Evolutionary conservation across 2,113 vertebrate genomes (phyloP), one percentile per base, ranked within the genome.

Genomic region (Pheucticus melanocephalus): DNA sequence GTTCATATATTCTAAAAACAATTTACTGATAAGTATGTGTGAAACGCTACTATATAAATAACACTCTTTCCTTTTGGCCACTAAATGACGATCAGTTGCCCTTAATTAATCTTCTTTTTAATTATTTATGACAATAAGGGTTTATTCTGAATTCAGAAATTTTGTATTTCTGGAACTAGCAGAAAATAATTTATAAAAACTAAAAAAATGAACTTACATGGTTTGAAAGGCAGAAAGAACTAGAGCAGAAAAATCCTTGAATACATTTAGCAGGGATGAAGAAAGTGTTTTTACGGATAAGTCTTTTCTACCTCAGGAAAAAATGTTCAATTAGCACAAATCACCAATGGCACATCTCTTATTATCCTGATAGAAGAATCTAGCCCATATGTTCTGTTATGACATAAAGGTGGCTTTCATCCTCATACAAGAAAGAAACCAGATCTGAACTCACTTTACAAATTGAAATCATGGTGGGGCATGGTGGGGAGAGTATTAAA

Each of bases 401-500:
- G 44, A 37, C 9, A 69, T 24, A 73, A 78, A 90, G 77, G 40
- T 14, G 1, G 2, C 12, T 76, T 69, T 82, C 35, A 60, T 68
- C 25, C 5, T 45, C 5, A 39, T 60, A 40, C 7, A 71, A 72
- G 35, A 82, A 85, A 85, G 11, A 82, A 90, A 79, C 4, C 51
- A 44, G 30, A 72, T 75, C 54, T 76, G 17, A 27, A 85, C 3
- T 61, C 5, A 56, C 72, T 84, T 69, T 42, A 68, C 48, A 82
- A 80, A 63, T 6, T 40, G 17, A 68, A 93, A 90, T 69, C 47
- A 35, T n/a, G 11, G 19, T 1, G 2, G 17, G 5, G 10, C 6
- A 2, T 13, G 6, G 9, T 23, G 5, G 7, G 13, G 15, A 5
- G 13, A 1, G 1, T 23, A 10, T 69, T 75, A 22, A 72, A 61